Conservation (phyloP, 2,113 vertebrate genomes). For the Heptranchias perlo region DNA sequence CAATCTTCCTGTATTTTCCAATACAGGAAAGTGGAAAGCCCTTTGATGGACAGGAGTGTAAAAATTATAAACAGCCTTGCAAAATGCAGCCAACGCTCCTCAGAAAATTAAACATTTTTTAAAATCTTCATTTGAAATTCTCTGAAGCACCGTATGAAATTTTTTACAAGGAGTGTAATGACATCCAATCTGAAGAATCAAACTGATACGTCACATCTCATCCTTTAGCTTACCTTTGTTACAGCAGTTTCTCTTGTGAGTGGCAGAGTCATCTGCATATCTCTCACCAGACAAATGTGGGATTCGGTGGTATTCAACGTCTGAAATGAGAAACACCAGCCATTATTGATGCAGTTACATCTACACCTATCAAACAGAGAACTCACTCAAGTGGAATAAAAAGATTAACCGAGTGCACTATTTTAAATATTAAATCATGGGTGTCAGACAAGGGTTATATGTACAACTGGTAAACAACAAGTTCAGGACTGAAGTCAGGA, state of each 20-base stretch:
- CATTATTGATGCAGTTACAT: neutral
- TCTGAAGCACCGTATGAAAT: neutral
- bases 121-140: neutral
- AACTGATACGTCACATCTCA: neutral
- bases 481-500: neutral
- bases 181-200: neutral
- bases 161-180: neutral
- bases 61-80: neutral
- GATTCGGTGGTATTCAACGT: constrained; percentile 74
- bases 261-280: constrained; percentile 70
- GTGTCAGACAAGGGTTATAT: neutral
- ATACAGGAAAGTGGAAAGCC: neutral
- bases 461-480: neutral
- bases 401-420: neutral
- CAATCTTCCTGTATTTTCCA: too few relatives aligned
- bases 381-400: neutral
- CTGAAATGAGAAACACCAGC: constrained; percentile 49
- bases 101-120: neutral
- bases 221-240: constrained; percentile 74
- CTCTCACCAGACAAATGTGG: constrained; percentile 80
- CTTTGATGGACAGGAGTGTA: neutral
- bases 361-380: neutral
- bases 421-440: neutral
- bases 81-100: neutral
- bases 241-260: constrained; percentile 73